Base-by-base conservation (phyloP, 2,797 vertebrate genomes). In the Melanotaenia boesemani region DNA sequence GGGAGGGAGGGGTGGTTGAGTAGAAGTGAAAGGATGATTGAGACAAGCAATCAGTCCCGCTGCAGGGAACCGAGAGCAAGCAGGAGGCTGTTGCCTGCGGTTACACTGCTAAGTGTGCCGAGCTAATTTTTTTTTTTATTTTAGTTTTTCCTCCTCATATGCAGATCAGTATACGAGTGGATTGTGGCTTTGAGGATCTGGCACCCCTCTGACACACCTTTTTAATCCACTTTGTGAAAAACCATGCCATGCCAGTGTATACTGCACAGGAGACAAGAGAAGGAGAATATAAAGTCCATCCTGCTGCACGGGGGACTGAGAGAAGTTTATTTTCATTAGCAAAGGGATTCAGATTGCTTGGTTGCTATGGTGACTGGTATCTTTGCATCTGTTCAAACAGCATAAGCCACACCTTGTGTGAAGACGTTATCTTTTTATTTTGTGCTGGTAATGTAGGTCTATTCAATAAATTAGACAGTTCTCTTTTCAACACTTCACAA, bases 31-130 rank as follows among this genome's bases (percentile, higher is more conserved):
- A 79, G 88, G 85, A 93, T 92, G 91, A 93, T 93, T 90, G 91
- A 93, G 89, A 90, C 87, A 81, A 90, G 88, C 89, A 93, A 91
- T 93, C 91, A 92, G 88, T 74, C 82, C 81, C 87, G 66, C 92
- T 83, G 84, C 85, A 83, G 90, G 86, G 83, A 83, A 77, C 79
- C 79, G 81, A 85, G 88, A 83, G 84, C 80, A 77, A 87, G 85
- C 82, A 76, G 91, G 89, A 84, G 89, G 88, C 74, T 76, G 83
- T 75, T 88, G 87, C 89, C 89, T 87, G 85, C 70, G 75, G 86
- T 91, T 90, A 83, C 77, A 71, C 85, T 62, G 74, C 87, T 93
- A 89, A 91, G 85, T 88, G 80, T 85, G 83, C 68, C 61, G 48
- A 81, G 79, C 80, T 65, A 59, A 75, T 34, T 67, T 76, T 26